Base-by-base conservation (phyloP, 2,113 vertebrate species). In the Eulacestoma nigropectus region DNA sequence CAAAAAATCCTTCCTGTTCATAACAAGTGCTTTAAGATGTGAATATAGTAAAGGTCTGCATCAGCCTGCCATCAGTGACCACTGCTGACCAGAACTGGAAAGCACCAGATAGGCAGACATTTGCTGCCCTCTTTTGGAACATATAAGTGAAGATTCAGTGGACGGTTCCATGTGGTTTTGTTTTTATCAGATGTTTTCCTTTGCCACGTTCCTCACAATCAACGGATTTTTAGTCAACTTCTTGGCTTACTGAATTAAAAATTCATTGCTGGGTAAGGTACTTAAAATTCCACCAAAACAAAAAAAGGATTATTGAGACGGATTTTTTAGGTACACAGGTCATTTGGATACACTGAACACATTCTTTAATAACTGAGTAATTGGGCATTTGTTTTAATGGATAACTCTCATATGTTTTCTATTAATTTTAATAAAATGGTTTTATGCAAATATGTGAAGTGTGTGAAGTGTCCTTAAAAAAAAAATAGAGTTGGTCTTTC, bases 51-150 rank as follows among this genome's bases (percentile, higher is more conserved):
- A 82, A 59, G 15, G 21, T 75, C 70, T 62, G 52, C 53, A 67
- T 41, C 37, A 63, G 7, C 9, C 46, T 30, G 25, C 53, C 39
- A 22, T 52, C 46, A 62, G 19, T 96, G 93, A 89, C 88, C 89
- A 50, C 44, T 72, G 63, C 46, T 96, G 95, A 95, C 84, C 92
- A 82, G 69, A 92, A 79, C 23, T 50, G 29, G 42, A 59, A 35
- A 86, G 27, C 32, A 53, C 17, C 16, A 44, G 25, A 50, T 35
- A 93, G 59, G 86, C 19, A 96, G 95, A 91, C 76, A 91, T 97
- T 84, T 98, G 97, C 98, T 98, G 98, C 98, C 98, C 98, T 98
- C 98, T 98, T 97, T 98, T 97, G 98, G 98, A 98, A 81, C 21
- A 91, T 30, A 19, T 56, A 75, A 87, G 85, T 49, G 91, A 93